Conservation (phyloP, 2,113 vertebrate genomes). For the Macrotus californicus region DNA sequence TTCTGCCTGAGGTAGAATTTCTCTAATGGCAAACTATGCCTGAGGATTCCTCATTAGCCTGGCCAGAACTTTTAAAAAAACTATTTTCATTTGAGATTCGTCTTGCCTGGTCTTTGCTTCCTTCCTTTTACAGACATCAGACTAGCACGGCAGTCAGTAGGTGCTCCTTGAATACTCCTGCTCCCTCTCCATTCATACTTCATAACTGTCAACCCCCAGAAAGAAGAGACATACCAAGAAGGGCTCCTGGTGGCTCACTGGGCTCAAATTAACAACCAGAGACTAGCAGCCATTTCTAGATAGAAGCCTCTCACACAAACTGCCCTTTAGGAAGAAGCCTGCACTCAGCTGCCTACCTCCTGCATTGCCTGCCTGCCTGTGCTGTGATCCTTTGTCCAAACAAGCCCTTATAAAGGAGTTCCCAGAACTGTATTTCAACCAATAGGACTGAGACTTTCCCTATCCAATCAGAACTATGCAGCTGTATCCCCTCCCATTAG, state of each 20-base stretch:
- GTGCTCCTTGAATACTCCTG: neutral
- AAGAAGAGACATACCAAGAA: neutral
- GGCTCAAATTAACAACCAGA: neutral
- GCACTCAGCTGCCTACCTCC: neutral
- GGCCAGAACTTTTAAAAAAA: neutral
- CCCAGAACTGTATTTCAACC: neutral
- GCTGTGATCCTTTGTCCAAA: no score
- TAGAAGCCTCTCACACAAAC: neutral
- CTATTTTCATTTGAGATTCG: neutral
- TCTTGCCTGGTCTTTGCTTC: neutral
- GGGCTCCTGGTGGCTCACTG: neutral
- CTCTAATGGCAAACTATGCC: neutral
- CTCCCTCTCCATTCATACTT: neutral
- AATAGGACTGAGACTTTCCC: neutral
- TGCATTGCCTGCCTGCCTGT: neutral
- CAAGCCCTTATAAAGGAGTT: neutral
- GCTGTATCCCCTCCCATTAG: neutral
- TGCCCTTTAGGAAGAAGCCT: neutral
- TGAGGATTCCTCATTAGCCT: neutral
- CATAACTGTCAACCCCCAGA: neutral
- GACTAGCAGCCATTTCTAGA: neutral
- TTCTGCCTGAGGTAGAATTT: no score
- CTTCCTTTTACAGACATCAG: neutral
- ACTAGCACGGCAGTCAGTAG: neutral
- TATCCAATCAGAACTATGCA: neutral